phyloP scores from a whole-genome alignment of 2,113 vertebrate genomes.

The Mirounga angustirostris region DNA sequence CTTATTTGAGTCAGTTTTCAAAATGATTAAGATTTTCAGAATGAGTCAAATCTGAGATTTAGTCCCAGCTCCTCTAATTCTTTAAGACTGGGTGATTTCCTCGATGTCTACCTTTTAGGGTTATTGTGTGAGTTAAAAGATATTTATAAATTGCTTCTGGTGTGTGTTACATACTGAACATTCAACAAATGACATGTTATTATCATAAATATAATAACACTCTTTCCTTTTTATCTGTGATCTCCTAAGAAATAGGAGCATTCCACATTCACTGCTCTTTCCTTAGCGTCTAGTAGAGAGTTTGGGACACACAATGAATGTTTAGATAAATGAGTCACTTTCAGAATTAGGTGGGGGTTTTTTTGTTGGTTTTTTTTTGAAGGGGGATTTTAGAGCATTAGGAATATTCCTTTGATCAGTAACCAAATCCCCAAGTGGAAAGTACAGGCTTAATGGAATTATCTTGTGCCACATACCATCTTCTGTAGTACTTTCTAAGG shows the following conservation, averaged over 20 bases:
- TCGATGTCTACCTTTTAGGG: neutral
- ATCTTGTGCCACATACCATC: neutral
- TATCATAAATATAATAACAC: neutral
- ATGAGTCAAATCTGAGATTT: conserved; percentile 36
- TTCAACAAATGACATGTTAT: neutral
- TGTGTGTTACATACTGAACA: neutral
- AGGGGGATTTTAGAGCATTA: neutral
- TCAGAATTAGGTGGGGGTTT: neutral
- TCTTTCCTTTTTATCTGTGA: neutral
- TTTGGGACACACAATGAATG: neutral
- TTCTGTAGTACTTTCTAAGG: conserved; percentile 45
- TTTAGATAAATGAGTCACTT: conserved; percentile 43
- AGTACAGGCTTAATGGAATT: neutral
- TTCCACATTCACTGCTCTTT: neutral
- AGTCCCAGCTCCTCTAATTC: neutral
- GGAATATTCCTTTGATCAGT: conserved; percentile 5
- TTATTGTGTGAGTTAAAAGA: neutral
- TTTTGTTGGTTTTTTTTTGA: neutral
- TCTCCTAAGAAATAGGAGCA: neutral
- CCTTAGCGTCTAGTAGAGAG: neutral
- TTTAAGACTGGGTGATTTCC: neutral
- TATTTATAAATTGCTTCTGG: conserved; percentile 11
- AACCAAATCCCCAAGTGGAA: neutral
- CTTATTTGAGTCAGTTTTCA: conserved; percentile 45
- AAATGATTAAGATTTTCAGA: neutral